A percentile compares a stretch with the other conserved stretches of the same genome.
These are phyloP conservation scores for Lampris incognitus DNA, from an alignment of 2,113 vertebrate genomes.

Conservation along the genomic window DNA sequence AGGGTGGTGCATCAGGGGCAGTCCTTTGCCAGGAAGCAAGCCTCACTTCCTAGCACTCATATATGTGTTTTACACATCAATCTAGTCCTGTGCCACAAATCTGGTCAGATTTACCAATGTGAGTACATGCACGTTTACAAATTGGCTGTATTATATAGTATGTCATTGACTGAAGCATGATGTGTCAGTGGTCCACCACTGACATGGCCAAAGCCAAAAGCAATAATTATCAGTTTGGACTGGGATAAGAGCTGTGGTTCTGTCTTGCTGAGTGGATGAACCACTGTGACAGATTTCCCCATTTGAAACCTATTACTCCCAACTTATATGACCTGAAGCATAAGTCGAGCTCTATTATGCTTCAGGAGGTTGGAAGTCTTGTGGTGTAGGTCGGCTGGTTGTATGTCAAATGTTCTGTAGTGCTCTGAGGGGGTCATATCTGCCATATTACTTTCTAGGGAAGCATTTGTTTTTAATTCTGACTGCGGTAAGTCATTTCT, in stretches of 20 bases:
- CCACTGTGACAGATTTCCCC: slow-evolving; percentile 55
- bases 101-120: no score
- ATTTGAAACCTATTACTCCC: slow-evolving; percentile 13
- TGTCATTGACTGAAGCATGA: slow-evolving; percentile 36
- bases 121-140: no score
- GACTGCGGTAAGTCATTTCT: background rate
- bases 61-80: no score
- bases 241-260: no score
- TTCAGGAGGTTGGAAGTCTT: slow-evolving; percentile 43
- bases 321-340: no score
- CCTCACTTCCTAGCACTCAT: background rate
- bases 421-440: slow-evolving; percentile 6
- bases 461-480: slow-evolving; percentile 2
- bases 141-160: no score
- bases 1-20: slow-evolving; percentile 46
- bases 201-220: slow-evolving; percentile 31
- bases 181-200: slow-evolving; percentile 19
- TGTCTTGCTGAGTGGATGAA: slow-evolving; percentile 45
- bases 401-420: background rate
- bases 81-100: no score
- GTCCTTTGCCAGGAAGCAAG: slow-evolving; percentile 37
- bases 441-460: slow-evolving; percentile 27
- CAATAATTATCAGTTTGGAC: slow-evolving; percentile 51
- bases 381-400: background rate
- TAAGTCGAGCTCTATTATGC: slow-evolving; percentile 25